Conservation (phyloP, 2,888 invertebrate genomes). For the Aethes cnicana region DNA sequence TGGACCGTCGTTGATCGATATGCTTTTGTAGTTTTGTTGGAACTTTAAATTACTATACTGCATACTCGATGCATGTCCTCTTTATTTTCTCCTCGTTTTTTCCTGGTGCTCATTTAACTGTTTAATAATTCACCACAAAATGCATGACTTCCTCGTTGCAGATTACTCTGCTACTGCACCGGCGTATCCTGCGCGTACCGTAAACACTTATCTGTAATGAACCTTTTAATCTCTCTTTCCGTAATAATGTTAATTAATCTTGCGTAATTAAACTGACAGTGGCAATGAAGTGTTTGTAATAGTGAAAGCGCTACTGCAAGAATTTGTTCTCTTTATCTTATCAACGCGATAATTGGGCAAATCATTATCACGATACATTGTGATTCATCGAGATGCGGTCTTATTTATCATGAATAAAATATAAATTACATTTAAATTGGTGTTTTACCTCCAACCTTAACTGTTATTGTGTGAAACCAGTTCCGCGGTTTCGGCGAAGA, state of each 20-base stretch:
- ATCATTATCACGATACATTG: conserved; percentile 1
- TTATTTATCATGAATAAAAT: neutral
- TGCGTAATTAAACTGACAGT: conserved; percentile 23
- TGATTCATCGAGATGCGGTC: conserved; percentile 5
- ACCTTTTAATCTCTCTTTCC: conserved; percentile 20
- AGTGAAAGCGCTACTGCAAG: conserved; percentile 20
- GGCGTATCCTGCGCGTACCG: conserved; percentile 7
- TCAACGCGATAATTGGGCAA: conserved; percentile 13
- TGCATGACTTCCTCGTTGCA: neutral
- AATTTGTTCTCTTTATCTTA: conserved; percentile 15
- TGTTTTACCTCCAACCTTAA: conserved; percentile 2
- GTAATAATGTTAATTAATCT: conserved; percentile 14
- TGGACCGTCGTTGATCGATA: conserved; percentile 53
- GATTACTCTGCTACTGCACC: neutral
- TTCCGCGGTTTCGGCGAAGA: conserved; percentile 6
- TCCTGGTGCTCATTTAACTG: no score
- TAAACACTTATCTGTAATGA: conserved; percentile 5
- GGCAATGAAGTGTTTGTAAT: conserved; percentile 28
- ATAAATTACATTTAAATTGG: neutral
- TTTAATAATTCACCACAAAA: neutral
- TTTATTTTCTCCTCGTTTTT: no score
- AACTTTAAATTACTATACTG: neutral
- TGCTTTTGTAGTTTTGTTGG: conserved; percentile 3
- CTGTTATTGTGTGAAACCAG: conserved; percentile 14
- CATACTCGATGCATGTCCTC: no score